Evolutionary conservation across 2,113 vertebrate species (phyloP), one percentile per base, ranked within the genome.

Genomic region (Alces alces): DNA sequence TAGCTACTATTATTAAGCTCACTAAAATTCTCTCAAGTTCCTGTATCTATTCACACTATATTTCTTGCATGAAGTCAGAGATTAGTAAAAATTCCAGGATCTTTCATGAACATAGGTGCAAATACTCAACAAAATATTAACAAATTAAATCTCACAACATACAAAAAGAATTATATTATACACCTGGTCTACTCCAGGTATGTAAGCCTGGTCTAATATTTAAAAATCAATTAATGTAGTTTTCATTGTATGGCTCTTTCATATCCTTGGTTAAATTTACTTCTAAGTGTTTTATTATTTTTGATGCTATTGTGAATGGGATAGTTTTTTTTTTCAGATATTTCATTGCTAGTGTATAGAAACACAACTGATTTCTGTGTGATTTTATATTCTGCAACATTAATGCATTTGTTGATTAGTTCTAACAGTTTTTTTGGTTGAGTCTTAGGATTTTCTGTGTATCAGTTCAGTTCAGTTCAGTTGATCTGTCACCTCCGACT

Each of bases 1-100:
- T 89, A 83, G 16, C 76, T 95, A 78, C 23, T 25, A 30, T 89
- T 87, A 94, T 61, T 78, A 95, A 94, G 25, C 21, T 95, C 79
- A 83, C 52, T 93, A 57, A 86, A 84, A 70, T 93, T 78, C n/a
- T 85, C 78, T 86, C 28, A 50, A 73, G 25, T 86, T 82, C 39
- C 6, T 13, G 17, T 89, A 54, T 58, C 39, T 21, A 89, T 66
- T 92, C 43, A 89, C 87, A 91, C 15, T 82, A 3, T 57, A 83
- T 86, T 85, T 93, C 30, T 66, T 92, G 47, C 93, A 43, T 79
- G 12, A 55, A 28, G 30, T 52, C 61, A 92, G 27, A n/a, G 50
- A 89, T 84, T 52, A 83, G 84, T 61, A 86, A 96, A 86, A 76
- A 60, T 86, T 36, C 19, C 16, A 85, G 39, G 58, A 79, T 28